Evolutionary conservation across 2,797 vertebrate genomes (phyloP), one percentile per base, ranked within the genome.

Genomic region (Poecilia picta): DNA sequence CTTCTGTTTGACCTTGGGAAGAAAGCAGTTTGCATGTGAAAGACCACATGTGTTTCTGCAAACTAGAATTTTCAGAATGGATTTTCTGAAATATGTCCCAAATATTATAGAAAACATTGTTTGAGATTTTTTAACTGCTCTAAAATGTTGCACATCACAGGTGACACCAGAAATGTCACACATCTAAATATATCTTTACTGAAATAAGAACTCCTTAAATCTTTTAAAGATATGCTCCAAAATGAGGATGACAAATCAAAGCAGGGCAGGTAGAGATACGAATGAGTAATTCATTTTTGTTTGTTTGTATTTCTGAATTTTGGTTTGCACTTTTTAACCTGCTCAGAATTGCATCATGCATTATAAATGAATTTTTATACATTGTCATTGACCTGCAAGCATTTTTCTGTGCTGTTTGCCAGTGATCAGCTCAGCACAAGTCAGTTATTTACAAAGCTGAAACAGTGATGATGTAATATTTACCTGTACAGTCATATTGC

Each of bases 401-500:
- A 39, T 57, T 55, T 53, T 75, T 79, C 15, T 8, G 41, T 33
- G 78, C 28, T n/a, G 12, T 78, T 76, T n/a, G 4, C 62, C 49
- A 31, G 10, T 1, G 51, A n/a, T 75, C 25, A 64, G 33, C 49
- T 33, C 0, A 4, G n/a, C 64, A 73, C 45, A 59, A 28, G 25
- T 62, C 45, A 43, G 28, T 18, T 36, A 57, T 81, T 84, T 47
- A 25, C 36, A 46, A 10, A 31, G 10, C 15, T 73, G 77, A 76
- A 79, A 85, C 76, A 74, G 6, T 20, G 39, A 73, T 84, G 53
- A 73, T 80, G 78, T 47, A 77, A 82, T 89, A 57, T 87, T 88
- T 81, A 83, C 45, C 20, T 82, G 16, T 25, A 2, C 18, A 13
- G 46, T n/a, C 71, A 16, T 74, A 49, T 46, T 78, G 72, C 10